Conservation (phyloP, 2,888 invertebrate species). For the Eueremaeus valkanovi region DNA sequence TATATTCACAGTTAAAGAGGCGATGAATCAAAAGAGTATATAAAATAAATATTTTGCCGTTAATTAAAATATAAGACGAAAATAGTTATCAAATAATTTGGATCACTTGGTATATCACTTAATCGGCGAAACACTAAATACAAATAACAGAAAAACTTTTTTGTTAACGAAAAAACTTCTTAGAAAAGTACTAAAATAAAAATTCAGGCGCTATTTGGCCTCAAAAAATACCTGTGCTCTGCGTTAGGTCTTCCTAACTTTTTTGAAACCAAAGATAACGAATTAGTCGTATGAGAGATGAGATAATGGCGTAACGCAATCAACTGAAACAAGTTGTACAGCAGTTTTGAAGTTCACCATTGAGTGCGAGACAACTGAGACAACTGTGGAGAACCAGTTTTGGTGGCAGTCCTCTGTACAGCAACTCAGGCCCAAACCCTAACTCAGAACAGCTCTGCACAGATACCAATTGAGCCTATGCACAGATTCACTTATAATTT, state of each 20-base stretch:
- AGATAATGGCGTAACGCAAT: constrained; percentile 35
- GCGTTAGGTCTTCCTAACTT: background rate
- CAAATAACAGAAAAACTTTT: background rate
- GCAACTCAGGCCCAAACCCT: background rate
- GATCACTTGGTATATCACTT: constrained; percentile 29
- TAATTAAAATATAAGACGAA: constrained; percentile 4
- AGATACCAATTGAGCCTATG: background rate
- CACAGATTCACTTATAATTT: constrained; percentile 29
- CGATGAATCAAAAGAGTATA: background rate
- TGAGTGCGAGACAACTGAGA: no score
- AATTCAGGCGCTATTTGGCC: constrained; percentile 30
- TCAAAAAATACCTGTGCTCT: constrained; percentile 27
- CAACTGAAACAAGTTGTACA: constrained; percentile 28
- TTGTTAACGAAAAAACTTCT: no score
- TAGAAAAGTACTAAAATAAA: background rate
- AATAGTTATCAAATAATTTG: constrained; percentile 31
- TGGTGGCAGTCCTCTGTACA: background rate
- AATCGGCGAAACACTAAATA: background rate
- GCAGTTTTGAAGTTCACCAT: constrained; percentile 25
- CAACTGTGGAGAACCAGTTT: constrained; percentile 30
- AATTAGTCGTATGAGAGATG: background rate
- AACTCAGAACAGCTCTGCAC: no score
- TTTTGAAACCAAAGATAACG: constrained; percentile 24
- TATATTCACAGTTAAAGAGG: background rate
- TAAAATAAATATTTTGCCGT: background rate